These are phyloP conservation scores for Canis aureus DNA, from an alignment of 2,113 vertebrate genomes.

Conservation along the genomic window DNA sequence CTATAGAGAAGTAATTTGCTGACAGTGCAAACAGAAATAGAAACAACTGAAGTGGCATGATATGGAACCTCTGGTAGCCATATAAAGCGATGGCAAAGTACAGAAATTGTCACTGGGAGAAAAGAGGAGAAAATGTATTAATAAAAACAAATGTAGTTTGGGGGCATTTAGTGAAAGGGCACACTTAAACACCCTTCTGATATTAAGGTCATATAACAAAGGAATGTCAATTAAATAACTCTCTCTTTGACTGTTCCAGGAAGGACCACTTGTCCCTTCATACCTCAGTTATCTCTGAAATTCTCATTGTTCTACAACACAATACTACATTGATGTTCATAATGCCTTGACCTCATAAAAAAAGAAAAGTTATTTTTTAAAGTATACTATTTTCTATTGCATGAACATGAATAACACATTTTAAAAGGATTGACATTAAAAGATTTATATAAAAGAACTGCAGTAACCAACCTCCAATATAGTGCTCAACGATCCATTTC, in stretches of 20 bases:
- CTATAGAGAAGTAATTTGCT: not conserved
- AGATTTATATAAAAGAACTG: not conserved
- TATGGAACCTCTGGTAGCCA: not conserved
- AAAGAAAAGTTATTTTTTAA: not conserved
- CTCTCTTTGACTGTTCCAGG: not conserved
- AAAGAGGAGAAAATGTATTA: not conserved
- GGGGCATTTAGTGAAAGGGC: not conserved
- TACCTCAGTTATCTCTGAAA: not conserved
- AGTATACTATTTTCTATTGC: not conserved
- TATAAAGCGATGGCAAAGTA: not conserved
- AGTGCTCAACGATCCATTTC: not conserved
- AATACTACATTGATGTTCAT: not conserved
- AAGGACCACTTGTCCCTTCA: not conserved
- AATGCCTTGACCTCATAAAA: not conserved
- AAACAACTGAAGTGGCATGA: slow-evolving; percentile 14
- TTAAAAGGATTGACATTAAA: not conserved
- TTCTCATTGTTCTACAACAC: not conserved
- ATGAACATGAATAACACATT: slow-evolving; percentile 6
- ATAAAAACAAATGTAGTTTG: slow-evolving; percentile 19
- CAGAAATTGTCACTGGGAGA: not conserved
- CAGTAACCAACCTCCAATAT: not conserved
- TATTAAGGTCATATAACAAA: not conserved
- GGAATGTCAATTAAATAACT: not conserved
- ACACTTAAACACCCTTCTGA: not conserved
- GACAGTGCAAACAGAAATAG: not conserved